These are phyloP conservation scores for Panzeria rudis DNA, from an alignment of 2,888 invertebrate species.

Conservation along the genomic window DNA sequence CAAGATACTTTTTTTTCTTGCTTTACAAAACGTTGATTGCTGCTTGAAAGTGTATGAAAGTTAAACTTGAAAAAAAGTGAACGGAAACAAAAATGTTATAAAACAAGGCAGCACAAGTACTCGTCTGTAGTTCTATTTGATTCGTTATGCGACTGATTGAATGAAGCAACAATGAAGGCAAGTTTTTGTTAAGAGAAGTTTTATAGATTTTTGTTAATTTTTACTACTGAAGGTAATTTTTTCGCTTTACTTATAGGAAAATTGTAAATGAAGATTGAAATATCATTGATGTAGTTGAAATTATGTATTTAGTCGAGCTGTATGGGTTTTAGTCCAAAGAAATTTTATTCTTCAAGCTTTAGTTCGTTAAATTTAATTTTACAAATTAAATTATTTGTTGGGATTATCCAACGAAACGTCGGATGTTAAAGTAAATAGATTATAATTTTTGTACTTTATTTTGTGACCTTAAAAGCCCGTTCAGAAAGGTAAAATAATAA, in stretches of 20 bases:
- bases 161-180: neutral
- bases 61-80: slow-evolving; percentile 2
- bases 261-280: neutral
- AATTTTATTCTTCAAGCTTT: too few relatives aligned
- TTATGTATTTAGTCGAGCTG: too few relatives aligned
- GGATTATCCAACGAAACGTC: too few relatives aligned
- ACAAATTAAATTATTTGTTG: too few relatives aligned
- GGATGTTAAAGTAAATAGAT: too few relatives aligned
- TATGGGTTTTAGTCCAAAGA: too few relatives aligned
- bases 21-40: slow-evolving; percentile 24
- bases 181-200: slow-evolving; percentile 4
- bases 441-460: too few relatives aligned
- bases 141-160: slow-evolving; percentile 17
- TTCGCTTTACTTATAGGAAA: neutral
- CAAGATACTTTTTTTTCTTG: slow-evolving; percentile 13
- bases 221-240: neutral
- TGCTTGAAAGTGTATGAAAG: slow-evolving; percentile 24
- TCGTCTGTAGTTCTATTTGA: slow-evolving; percentile 10
- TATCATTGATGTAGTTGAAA: too few relatives aligned
- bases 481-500: too few relatives aligned
- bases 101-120: slow-evolving; percentile 24
- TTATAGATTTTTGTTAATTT: neutral
- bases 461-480: too few relatives aligned
- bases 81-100: neutral
- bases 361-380: too few relatives aligned